Conservation (phyloP, 1,140 invertebrate genomes). For the Myzus persicae region DNA sequence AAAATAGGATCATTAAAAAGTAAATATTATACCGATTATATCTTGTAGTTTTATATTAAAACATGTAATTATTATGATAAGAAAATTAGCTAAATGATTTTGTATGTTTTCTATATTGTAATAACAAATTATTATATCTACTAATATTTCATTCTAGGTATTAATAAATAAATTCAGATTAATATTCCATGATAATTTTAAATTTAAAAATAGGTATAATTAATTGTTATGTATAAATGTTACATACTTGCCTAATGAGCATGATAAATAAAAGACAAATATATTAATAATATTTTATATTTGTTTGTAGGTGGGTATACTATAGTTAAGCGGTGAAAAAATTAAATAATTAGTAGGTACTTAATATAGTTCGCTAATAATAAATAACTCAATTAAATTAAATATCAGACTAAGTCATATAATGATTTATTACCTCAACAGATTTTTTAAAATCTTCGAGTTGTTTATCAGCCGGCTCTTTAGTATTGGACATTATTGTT, state of each 20-base stretch:
- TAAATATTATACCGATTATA: too few species aligned
- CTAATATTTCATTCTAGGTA: background rate
- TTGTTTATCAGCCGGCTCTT: slow-evolving; percentile 31
- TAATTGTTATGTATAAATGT: background rate
- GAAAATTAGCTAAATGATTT: background rate
- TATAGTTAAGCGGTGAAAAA: background rate
- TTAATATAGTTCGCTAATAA: background rate
- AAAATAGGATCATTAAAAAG: too few species aligned
- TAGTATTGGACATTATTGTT: background rate
- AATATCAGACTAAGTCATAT: background rate
- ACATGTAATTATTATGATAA: too few species aligned
- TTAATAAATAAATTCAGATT: background rate
- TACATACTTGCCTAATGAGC: too few species aligned
- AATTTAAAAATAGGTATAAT: background rate
- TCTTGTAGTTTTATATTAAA: too few species aligned
- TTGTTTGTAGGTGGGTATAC: background rate
- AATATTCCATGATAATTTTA: background rate
- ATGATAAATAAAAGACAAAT: background rate
- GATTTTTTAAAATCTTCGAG: slow-evolving; percentile 43
- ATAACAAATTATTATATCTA: background rate
- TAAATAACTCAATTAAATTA: background rate
- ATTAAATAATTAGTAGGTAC: too few species aligned
- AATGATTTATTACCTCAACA: background rate
- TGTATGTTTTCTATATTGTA: background rate
- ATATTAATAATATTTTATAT: background rate